phyloP scores from a whole-genome alignment of 2,888 invertebrate species.

The Smittia sp. region DNA sequence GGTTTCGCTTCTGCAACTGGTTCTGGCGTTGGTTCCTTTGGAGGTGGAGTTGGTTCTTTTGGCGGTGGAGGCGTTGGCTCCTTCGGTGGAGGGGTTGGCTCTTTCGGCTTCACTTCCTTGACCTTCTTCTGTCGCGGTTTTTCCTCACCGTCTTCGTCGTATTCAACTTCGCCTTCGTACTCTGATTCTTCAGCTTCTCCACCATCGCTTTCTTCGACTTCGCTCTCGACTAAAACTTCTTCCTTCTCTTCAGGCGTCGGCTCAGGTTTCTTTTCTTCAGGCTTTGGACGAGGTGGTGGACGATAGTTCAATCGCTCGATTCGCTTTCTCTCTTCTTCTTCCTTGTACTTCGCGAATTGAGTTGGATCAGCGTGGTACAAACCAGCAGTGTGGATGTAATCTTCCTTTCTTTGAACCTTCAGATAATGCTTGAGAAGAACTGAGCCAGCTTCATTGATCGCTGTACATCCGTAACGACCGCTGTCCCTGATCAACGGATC shows the following conservation, averaged over 20 bases:
- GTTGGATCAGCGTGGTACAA: constrained; percentile 54
- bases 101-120: constrained; percentile 42
- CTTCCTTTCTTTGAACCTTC: constrained; percentile 62
- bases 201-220: neutral
- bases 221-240: neutral
- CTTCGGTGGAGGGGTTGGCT: constrained; percentile 38
- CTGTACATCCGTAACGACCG: constrained; percentile 74
- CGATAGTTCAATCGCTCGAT: constrained; percentile 42
- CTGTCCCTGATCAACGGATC: constrained; percentile 66
- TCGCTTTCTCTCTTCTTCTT: constrained; percentile 46
- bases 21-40: constrained; percentile 44
- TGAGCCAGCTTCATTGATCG: constrained; percentile 69
- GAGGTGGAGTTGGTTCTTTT: constrained; percentile 43
- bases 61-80: constrained; percentile 43
- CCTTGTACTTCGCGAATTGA: constrained; percentile 43
- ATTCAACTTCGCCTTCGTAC: constrained; percentile 44
- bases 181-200: constrained; percentile 43
- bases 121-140: constrained; percentile 44
- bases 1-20: constrained; percentile 43
- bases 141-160: constrained; percentile 42
- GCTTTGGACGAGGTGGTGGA: constrained; percentile 42
- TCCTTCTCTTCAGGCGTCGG: constrained; percentile 17
- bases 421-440: constrained; percentile 72
- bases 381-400: constrained; percentile 51
- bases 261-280: constrained; percentile 43